Evolutionary conservation across 1,140 invertebrate genomes (phyloP).

Genomic region (Aradophagus sp.): DNA sequence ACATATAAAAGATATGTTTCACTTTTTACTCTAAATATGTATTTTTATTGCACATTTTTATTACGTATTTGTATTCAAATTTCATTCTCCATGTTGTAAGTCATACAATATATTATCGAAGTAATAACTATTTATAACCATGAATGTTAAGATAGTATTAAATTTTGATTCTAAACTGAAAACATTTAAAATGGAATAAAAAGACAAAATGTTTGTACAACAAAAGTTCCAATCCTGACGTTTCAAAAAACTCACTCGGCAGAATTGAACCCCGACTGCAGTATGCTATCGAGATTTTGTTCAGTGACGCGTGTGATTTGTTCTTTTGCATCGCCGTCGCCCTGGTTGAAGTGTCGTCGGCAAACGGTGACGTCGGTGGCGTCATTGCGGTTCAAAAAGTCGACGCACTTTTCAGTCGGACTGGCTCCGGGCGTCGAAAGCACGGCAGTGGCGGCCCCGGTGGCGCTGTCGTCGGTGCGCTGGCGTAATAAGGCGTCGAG

Average conservation of each 20-base stretch:
- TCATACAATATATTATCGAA: no score
- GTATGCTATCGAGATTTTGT: slow-evolving; percentile 59
- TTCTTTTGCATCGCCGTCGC: slow-evolving; percentile 28
- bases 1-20: no score
- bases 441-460: slow-evolving; percentile 18
- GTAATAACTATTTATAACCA: no score
- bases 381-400: slow-evolving; percentile 65
- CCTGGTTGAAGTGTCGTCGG: slow-evolving; percentile 26
- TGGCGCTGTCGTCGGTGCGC: slow-evolving; percentile 19
- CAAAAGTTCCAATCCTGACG: no score
- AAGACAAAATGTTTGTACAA: no score
- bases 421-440: slow-evolving; percentile 65
- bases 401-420: slow-evolving; percentile 73
- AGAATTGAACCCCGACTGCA: slow-evolving; percentile 47
- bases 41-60: no score
- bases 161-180: no score
- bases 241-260: slow-evolving; percentile 50
- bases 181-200: no score
- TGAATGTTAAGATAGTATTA: no score
- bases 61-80: no score
- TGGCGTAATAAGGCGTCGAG: slow-evolving; percentile 65
- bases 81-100: no score
- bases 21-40: no score
- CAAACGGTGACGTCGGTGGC: slow-evolving; percentile 42
- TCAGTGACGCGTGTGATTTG: slow-evolving; percentile 55